These are phyloP conservation scores for Phania funesta DNA, from an alignment of 2,888 invertebrate species.

Conservation along the genomic window DNA sequence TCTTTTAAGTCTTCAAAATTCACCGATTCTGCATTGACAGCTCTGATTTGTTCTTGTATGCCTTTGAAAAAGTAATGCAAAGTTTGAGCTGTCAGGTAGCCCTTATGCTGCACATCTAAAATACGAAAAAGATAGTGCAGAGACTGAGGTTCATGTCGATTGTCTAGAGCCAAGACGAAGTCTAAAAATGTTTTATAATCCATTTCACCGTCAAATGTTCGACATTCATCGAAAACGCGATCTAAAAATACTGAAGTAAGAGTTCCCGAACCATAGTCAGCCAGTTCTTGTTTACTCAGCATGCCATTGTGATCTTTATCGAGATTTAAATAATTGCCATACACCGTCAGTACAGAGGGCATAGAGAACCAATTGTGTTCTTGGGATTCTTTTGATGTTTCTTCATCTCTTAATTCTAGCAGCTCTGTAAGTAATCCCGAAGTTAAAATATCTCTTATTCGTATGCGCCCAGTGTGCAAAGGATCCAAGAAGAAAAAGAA, in stretches of 20 bases:
- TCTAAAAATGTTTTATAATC: slow-evolving; percentile 98
- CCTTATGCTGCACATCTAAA: slow-evolving; percentile 92
- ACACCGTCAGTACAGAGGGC: slow-evolving; percentile 92
- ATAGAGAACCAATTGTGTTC: slow-evolving; percentile 96
- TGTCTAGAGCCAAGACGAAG: slow-evolving; percentile 95
- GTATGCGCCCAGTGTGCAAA: slow-evolving; percentile 90
- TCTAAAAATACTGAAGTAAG: slow-evolving; percentile 94
- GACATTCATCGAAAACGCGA: slow-evolving; percentile 95
- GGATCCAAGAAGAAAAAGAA: slow-evolving; percentile 98
- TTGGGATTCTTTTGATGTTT: slow-evolving; percentile 89
- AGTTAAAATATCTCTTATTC: slow-evolving; percentile 94
- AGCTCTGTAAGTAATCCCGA: slow-evolving; percentile 91
- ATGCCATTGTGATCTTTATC: slow-evolving; percentile 98
- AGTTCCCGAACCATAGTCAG: slow-evolving; percentile 94
- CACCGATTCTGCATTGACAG: slow-evolving; percentile 93
- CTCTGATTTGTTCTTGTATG: slow-evolving; percentile 93
- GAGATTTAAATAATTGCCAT: slow-evolving; percentile 95
- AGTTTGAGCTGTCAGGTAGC: slow-evolving; percentile 93
- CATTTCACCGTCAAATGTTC: slow-evolving; percentile 97
- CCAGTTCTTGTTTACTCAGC: slow-evolving; percentile 94
- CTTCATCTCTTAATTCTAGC: slow-evolving; percentile 92
- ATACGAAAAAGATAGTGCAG: slow-evolving; percentile 95
- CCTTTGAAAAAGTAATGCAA: slow-evolving; percentile 97
- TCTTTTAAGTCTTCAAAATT: slow-evolving; percentile 97
- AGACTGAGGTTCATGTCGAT: slow-evolving; percentile 94